Conservation (phyloP, 92 coral and sea anemone species). For the Phenganax marumi region DNA sequence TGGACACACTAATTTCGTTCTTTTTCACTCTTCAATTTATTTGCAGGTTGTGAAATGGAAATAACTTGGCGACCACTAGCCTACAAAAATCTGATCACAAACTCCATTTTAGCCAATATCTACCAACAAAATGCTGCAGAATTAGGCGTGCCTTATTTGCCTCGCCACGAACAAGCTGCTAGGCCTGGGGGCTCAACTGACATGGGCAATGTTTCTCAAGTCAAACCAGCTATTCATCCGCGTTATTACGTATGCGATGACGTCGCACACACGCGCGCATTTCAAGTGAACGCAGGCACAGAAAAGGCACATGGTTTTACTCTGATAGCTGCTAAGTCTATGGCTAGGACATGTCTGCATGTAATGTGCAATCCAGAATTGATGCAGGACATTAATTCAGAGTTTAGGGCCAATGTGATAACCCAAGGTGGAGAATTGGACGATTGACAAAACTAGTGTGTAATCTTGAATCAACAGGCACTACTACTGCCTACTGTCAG, state of each 20-base stretch:
- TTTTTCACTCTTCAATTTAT: not conserved
- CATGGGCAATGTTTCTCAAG: slow-evolving; percentile 97
- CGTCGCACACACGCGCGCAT: slow-evolving; percentile 79
- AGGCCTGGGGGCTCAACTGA: slow-evolving; percentile 87
- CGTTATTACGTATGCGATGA: slow-evolving; percentile 66
- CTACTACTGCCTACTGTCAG: no score
- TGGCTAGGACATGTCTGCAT: slow-evolving; percentile 86
- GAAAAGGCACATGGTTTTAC: slow-evolving; percentile 70
- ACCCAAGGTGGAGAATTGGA: slow-evolving; percentile 11
- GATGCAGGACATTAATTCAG: slow-evolving; percentile 67
- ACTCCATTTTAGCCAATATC: slow-evolving; percentile 67
- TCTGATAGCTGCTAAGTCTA: slow-evolving; percentile 66
- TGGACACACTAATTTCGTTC: not conserved
- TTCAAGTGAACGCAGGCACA: slow-evolving; percentile 75
- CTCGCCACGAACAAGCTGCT: slow-evolving; percentile 75
- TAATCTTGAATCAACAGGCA: not conserved
- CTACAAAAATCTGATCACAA: slow-evolving; percentile 68
- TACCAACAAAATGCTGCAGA: slow-evolving; percentile 81
- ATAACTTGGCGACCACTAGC: slow-evolving; percentile 66
- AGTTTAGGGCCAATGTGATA: slow-evolving; percentile 53
- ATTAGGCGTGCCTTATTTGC: slow-evolving; percentile 65
- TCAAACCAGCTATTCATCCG: slow-evolving; percentile 94
- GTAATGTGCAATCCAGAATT: slow-evolving; percentile 65
- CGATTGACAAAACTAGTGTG: not conserved
- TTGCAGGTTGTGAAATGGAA: slow-evolving; percentile 85